These are phyloP conservation scores for Elephantulus edwardii DNA, from an alignment of 2,113 vertebrate genomes.

Conservation along the genomic window DNA sequence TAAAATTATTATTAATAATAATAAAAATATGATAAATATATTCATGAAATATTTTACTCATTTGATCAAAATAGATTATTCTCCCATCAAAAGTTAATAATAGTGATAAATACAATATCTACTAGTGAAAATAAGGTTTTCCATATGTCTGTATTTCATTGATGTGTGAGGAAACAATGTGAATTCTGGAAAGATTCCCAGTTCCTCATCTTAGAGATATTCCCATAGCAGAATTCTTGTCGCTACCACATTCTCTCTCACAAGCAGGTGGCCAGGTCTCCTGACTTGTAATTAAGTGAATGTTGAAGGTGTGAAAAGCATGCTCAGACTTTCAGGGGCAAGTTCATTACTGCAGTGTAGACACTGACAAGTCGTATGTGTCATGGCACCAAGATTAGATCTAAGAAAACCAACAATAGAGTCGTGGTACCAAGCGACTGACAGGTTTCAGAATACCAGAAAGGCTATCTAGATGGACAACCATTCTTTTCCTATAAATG, in stretches of 20 bases:
- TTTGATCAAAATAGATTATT: background rate
- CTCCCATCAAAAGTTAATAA: background rate
- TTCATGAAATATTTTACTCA: too few species aligned
- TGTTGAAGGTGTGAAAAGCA: too few species aligned
- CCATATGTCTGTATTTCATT: slow-evolving; percentile 4
- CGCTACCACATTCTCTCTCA: background rate
- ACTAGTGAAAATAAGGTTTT: slow-evolving; percentile 33
- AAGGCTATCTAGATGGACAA: too few species aligned
- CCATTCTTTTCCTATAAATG: too few species aligned
- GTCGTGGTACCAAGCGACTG: too few species aligned
- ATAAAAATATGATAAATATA: background rate
- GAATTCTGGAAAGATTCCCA: background rate
- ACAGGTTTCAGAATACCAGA: too few species aligned
- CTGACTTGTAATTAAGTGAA: background rate
- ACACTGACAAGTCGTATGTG: too few species aligned
- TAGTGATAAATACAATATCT: slow-evolving; percentile 14
- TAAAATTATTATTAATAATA: background rate
- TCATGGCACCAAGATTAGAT: too few species aligned
- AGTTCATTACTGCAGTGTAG: too few species aligned
- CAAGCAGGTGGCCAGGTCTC: background rate
- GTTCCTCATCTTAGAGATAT: background rate
- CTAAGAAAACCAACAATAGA: too few species aligned
- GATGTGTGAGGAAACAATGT: background rate
- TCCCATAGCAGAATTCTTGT: background rate
- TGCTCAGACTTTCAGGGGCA: too few species aligned